Evolutionary conservation across 2,888 invertebrate species (phyloP).

Genomic region (Acronicta psi): DNA sequence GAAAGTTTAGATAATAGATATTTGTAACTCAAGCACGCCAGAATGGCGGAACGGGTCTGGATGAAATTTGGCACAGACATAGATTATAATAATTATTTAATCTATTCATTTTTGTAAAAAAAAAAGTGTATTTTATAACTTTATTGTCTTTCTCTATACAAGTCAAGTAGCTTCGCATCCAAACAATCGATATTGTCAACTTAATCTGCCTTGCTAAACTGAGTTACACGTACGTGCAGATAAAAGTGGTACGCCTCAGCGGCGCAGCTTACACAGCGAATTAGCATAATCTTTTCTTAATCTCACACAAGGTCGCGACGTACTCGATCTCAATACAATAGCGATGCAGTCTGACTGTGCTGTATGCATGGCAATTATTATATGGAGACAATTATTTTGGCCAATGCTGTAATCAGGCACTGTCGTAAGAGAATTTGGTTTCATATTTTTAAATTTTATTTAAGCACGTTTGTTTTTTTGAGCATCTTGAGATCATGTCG

Average conservation of each 20-base stretch:
- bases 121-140: too few species aligned
- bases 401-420: conserved; percentile 17
- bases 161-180: background rate
- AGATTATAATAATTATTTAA: too few species aligned
- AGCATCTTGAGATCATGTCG: too few species aligned
- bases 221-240: conserved; percentile 33
- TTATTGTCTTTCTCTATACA: background rate
- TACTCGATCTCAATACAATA: conserved; percentile 53
- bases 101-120: too few species aligned
- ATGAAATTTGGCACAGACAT: too few species aligned
- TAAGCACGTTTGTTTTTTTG: too few species aligned
- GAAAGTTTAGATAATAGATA: too few species aligned
- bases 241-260: conserved; percentile 34
- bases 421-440: background rate
- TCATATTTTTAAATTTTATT: background rate
- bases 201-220: conserved; percentile 25
- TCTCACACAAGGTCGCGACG: conserved; percentile 63
- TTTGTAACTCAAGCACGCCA: too few species aligned
- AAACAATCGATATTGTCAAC: conserved; percentile 4
- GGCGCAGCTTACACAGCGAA: conserved; percentile 57
- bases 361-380: conserved; percentile 25
- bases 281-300: conserved; percentile 71
- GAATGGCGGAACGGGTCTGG: too few species aligned
- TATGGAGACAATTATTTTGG: conserved; percentile 36
- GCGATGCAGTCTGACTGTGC: conserved; percentile 28